Base-by-base conservation (phyloP, 2,113 vertebrate genomes). In the Semnornis frantzii region DNA sequence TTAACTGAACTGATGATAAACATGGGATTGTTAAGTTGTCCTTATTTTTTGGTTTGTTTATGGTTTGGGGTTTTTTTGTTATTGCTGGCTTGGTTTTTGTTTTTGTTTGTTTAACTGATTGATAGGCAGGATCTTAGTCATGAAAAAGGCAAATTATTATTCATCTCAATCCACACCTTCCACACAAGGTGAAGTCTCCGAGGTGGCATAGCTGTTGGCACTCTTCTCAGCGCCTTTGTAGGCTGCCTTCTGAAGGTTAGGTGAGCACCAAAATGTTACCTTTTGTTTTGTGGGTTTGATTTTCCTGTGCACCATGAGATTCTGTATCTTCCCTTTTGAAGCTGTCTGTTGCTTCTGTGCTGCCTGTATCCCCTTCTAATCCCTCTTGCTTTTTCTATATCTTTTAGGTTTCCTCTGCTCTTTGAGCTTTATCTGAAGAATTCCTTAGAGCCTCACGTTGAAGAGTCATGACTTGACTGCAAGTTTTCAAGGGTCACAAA, bases 231-330 rank as follows among this genome's bases (percentile, higher is more conserved):
- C 87, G 65, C 24, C 80, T 93, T 78, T 90, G n/a, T 82, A 94
- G 90, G 20, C 39, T 97, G 80, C 16, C 30, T 94, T 97, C 96
- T 95, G 95, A 98, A 97, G 84, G 75, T 92, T 82, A 95, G 78
- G 84, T 87, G 92, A 97, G 64, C 69, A 94, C 21, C 34, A 96
- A 97, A 96, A 95, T 95, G 89, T 93, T 97, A 84, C 25, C 58
- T 82, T 97, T 96, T 96, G 79, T 96, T 97, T 97, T 92, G 9
- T 80, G 94, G 94, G 96, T 97, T 46, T 66, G 58, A 91, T 96
- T 94, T 90, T 37, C 31, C 3, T 87, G 9, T 89, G 85, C 94
- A 94, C 68, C 59, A 50, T 8, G 16, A 95, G 65, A 95, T 82
- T 65, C 62, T 9, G 58, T 31, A 16, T 73, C 80, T 72, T 76